These are phyloP conservation scores for Pseudomugil gertrudae DNA, from an alignment of 2,797 vertebrate genomes.

Conservation along the genomic window DNA sequence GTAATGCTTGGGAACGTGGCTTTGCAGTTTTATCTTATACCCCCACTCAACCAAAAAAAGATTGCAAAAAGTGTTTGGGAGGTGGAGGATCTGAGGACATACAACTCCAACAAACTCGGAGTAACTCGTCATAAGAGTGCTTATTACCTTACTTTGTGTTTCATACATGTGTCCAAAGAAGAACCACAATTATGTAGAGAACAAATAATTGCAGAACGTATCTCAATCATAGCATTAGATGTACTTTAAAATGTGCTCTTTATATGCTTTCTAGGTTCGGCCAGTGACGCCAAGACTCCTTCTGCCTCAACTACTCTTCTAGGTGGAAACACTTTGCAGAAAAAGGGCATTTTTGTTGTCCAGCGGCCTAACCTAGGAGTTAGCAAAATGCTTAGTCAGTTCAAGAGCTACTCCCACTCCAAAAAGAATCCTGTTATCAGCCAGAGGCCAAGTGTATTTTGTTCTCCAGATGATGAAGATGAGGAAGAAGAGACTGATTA, in stretches of 20 bases:
- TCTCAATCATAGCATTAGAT: neutral
- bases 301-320: slow-evolving; percentile 44
- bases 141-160: neutral
- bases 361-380: slow-evolving; percentile 87
- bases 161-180: neutral
- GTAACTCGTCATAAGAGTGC: neutral
- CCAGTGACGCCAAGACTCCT: slow-evolving; percentile 60
- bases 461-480: slow-evolving; percentile 87
- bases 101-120: neutral
- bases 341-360: slow-evolving; percentile 85
- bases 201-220: too few relatives aligned
- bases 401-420: slow-evolving; percentile 88
- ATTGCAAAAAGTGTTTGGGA: too few relatives aligned
- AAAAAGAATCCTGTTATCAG: slow-evolving; percentile 86
- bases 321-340: slow-evolving; percentile 53
- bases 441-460: slow-evolving; percentile 90
- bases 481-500: slow-evolving; percentile 89
- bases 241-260: neutral
- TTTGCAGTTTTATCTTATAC: neutral
- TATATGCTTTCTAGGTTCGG: slow-evolving; percentile 60
- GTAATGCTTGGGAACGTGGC: neutral
- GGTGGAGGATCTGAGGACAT: too few relatives aligned
- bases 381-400: slow-evolving; percentile 88
- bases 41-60: too few relatives aligned
- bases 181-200: neutral